phyloP scores from a whole-genome alignment of 2,888 invertebrate genomes.

The Tetramorium bicarinatum region DNA sequence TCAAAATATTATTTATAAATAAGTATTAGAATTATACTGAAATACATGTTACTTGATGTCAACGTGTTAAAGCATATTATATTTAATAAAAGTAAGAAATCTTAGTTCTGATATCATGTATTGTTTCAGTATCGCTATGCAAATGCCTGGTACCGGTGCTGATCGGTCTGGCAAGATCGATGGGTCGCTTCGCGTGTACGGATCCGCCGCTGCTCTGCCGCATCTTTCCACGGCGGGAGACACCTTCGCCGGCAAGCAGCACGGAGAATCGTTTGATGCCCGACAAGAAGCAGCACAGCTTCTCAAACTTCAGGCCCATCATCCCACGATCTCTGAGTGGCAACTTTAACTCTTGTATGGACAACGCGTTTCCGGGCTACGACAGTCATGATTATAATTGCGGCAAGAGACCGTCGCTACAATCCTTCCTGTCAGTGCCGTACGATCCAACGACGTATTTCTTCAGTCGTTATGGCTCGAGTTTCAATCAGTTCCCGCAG shows the following conservation, averaged over 20 bases:
- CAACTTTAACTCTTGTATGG: conserved; percentile 89
- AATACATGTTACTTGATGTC: too few relatives aligned
- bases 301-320: conserved; percentile 94
- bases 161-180: conserved; percentile 95
- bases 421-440: conserved; percentile 90
- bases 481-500: conserved; percentile 96
- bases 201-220: conserved; percentile 94
- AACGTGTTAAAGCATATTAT: too few relatives aligned
- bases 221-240: conserved; percentile 93
- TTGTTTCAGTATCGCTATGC: conserved; percentile 91
- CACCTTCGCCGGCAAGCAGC: conserved; percentile 86
- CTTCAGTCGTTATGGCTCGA: conserved; percentile 96
- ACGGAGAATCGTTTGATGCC: conserved; percentile 78
- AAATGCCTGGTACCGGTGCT: conserved; percentile 94
- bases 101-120: neutral
- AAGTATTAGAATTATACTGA: too few relatives aligned
- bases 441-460: conserved; percentile 95
- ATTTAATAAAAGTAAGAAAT: conserved; percentile 36
- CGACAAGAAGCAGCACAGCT: conserved; percentile 89
- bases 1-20: too few relatives aligned
- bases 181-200: conserved; percentile 94
- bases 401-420: conserved; percentile 86
- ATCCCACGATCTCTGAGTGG: conserved; percentile 97
- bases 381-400: conserved; percentile 77
- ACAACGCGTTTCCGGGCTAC: conserved; percentile 73